Evolutionary conservation across 2,888 invertebrate genomes (phyloP), one percentile per base, ranked within the genome.

Genomic region (Heterodera filipjevi): DNA sequence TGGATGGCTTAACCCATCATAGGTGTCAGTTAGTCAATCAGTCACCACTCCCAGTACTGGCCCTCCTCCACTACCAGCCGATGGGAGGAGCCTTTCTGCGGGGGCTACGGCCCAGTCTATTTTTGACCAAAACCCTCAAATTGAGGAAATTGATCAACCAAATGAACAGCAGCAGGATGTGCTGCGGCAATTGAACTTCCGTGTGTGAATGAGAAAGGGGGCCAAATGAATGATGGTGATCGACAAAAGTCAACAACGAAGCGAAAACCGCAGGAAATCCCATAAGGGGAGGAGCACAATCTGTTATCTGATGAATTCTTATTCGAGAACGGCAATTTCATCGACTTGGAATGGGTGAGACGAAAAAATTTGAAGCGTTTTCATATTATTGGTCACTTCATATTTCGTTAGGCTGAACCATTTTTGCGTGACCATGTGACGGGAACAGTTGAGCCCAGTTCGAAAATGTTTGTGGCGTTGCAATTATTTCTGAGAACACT

Each of bases 381-480:
- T n/a, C n/a, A n/a, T n/a, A n/a, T n/a, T n/a, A n/a, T n/a, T 39
- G 8, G 12, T 10, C 39, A 6, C 39, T 39, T 39, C n/a, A 8
- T 14, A 44, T 32, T 73, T 49, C 27, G n/a, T 27, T n/a, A 75
- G 75, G 75, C 76, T n/a, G 76, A 64, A 66, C 32, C 46, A 46
- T 27, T 66, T n/a, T 27, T 76, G 27, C 22, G 39, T 12, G 32
- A 76, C 59, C 98, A 98, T 89, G 91, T 93, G 81, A 93, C 95
- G 0, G 96, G 95, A n/a, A 91, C 93, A 66, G 93, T 96, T 83
- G 95, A 95, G 88, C 95, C 95, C 89, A 95, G 96, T 3, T 94
- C 95, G 2, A 99, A 99, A 91, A 95, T 99, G 93, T 93, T 94
- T 86, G 92, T 98, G 70, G 93, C 98, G 87, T 94, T 97, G 90